Evolutionary conservation across 2,888 invertebrate genomes (phyloP).

Genomic region (Sminthurinus aureus): DNA sequence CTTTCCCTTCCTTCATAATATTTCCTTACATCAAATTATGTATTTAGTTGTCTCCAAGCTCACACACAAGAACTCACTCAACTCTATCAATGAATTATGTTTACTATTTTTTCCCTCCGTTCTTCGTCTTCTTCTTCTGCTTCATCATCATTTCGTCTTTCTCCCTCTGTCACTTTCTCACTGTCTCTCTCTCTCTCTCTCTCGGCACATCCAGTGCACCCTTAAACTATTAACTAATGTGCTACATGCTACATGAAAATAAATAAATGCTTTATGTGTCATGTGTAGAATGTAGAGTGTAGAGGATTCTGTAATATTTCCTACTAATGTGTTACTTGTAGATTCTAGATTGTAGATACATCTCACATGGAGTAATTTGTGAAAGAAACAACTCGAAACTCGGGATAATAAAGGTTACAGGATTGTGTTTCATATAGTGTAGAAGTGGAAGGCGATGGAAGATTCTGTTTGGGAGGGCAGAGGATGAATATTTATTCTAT

Average conservation of each 20-base stretch:
- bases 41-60: not conserved
- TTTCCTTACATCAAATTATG: conserved; percentile 4
- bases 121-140: not conserved
- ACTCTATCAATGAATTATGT: not conserved
- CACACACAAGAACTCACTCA: not conserved
- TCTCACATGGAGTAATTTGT: not conserved
- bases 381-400: not conserved
- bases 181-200: not conserved
- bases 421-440: too few relatives aligned
- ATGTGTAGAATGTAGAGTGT: too few relatives aligned
- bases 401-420: not conserved
- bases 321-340: not conserved
- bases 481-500: not conserved
- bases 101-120: not conserved
- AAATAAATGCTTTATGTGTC: too few relatives aligned
- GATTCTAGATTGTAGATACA: not conserved
- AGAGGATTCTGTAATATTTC: too few relatives aligned
- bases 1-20: conserved; percentile 20
- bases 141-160: not conserved
- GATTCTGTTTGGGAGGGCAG: not conserved
- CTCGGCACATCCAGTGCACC: not conserved
- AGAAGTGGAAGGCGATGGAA: not conserved
- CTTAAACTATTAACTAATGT: not conserved
- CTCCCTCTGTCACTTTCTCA: not conserved
- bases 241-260: too few relatives aligned